Percentiles rank a stretch among this genome's conserved stretches.
Conservation (phyloP, 2,797 vertebrate species). For the Hydrolagus colliei region DNA sequence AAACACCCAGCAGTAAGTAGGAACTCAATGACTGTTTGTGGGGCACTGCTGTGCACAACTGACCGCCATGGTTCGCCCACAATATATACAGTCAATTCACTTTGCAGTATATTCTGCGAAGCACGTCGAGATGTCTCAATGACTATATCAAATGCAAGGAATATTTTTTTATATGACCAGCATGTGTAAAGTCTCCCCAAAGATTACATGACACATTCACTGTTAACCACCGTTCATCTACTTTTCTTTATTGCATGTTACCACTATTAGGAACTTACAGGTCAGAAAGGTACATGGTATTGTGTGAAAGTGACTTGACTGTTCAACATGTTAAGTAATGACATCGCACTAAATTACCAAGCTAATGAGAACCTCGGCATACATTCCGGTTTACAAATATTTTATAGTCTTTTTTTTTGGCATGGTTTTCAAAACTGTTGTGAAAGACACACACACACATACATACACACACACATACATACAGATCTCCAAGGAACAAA, state of each 20-base stretch:
- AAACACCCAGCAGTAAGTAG: no score
- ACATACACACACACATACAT: no score
- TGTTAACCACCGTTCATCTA: slow-evolving; percentile 45
- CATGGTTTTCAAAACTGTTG: slow-evolving; percentile 51
- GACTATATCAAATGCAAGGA: no score
- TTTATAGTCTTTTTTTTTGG: slow-evolving; percentile 55
- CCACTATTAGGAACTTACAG: slow-evolving; percentile 63
- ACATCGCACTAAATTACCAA: slow-evolving; percentile 56
- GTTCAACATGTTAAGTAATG: slow-evolving; percentile 49
- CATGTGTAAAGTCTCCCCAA: no score
- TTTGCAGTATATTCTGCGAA: no score
- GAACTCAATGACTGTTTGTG: no score
- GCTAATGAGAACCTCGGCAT: slow-evolving; percentile 53
- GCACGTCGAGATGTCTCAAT: no score
- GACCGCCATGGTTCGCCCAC: no score
- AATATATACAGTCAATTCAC: no score
- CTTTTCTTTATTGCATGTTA: slow-evolving; percentile 68
- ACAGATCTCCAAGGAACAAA: slow-evolving; percentile 47
- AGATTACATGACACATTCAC: no score
- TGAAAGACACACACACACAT: slow-evolving; percentile 50
- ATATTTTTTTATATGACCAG: no score
- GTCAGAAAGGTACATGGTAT: slow-evolving; percentile 60
- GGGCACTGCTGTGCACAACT: no score
- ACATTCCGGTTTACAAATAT: slow-evolving; percentile 64
- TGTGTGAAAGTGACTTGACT: slow-evolving; percentile 35